Conservation (phyloP, 2,888 invertebrate species). For the Conchocele bisecta region DNA sequence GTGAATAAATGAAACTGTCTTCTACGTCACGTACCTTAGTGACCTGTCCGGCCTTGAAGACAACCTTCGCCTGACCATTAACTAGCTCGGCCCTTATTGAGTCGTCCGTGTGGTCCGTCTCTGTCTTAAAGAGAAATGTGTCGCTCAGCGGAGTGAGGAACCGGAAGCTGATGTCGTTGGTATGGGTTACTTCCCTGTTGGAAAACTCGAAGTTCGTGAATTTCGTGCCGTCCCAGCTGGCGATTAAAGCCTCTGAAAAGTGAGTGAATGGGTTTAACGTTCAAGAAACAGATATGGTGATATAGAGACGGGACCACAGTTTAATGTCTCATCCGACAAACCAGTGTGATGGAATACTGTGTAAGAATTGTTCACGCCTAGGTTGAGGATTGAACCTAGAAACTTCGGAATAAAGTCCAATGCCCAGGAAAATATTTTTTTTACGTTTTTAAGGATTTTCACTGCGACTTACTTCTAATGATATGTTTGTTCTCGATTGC, state of each 20-base stretch:
- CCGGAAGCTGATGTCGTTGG: conserved; percentile 80
- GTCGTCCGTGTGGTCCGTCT: conserved; percentile 62
- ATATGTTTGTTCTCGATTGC: too few relatives aligned
- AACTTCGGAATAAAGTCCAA: too few relatives aligned
- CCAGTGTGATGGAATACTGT: too few relatives aligned
- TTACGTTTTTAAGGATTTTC: too few relatives aligned
- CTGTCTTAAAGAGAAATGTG: conserved; percentile 78
- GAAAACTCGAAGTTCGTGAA: conserved; percentile 54
- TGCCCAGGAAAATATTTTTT: too few relatives aligned
- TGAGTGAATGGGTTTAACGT: neutral
- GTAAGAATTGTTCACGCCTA: too few relatives aligned
- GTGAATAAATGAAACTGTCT: too few relatives aligned
- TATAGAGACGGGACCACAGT: too few relatives aligned
- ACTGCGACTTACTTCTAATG: too few relatives aligned
- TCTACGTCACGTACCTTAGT: too few relatives aligned
- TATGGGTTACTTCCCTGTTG: conserved; percentile 70
- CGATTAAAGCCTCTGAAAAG: conserved; percentile 75
- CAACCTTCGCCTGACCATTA: conserved; percentile 72
- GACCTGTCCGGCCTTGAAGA: conserved; percentile 71
- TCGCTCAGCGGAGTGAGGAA: conserved; percentile 77
- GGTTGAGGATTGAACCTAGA: too few relatives aligned
- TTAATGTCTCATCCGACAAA: too few relatives aligned
- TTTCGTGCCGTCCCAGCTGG: conserved; percentile 73
- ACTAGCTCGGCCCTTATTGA: conserved; percentile 74
- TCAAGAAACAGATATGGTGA: neutral